Percentiles rank a stretch among this genome's conserved stretches.
These are phyloP conservation scores for Cephus cinctus DNA, from an alignment of 1,140 invertebrate genomes.

Conservation along the genomic window DNA sequence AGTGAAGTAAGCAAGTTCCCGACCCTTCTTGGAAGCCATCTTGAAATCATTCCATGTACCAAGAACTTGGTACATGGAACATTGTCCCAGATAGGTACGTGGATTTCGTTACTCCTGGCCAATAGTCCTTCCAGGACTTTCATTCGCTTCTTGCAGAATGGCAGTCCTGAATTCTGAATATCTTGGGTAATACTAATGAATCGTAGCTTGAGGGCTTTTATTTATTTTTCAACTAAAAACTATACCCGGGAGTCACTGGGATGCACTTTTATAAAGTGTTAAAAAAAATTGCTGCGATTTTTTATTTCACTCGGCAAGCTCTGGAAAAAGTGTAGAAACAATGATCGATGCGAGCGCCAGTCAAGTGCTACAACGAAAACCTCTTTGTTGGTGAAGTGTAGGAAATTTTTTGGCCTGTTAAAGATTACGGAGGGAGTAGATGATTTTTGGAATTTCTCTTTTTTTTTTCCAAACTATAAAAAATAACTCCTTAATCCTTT, in stretches of 20 bases:
- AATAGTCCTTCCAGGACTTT: constrained; percentile 18
- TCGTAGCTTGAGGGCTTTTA: too few species aligned
- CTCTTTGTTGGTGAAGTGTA: too few species aligned
- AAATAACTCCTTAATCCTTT: too few species aligned
- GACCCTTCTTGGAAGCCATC: too few species aligned
- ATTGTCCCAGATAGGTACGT: constrained; percentile 29
- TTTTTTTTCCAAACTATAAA: too few species aligned
- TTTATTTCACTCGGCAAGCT: neutral
- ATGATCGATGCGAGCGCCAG: neutral
- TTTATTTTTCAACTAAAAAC: too few species aligned
- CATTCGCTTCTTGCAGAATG: neutral
- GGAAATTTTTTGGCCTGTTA: too few species aligned
- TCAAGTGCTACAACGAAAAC: neutral
- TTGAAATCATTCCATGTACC: too few species aligned
- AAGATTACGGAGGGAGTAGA: too few species aligned
- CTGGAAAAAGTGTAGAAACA: neutral
- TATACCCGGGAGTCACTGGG: constrained; percentile 3
- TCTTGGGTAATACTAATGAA: too few species aligned
- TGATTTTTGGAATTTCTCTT: too few species aligned
- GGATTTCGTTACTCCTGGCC: constrained; percentile 29
- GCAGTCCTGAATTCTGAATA: neutral
- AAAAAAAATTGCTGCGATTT: constrained; percentile 1
- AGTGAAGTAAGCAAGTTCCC: constrained; percentile 30
- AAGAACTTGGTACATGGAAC: too few species aligned
- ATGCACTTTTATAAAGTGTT: constrained; percentile 10